Base-by-base conservation (phyloP, 2,888 invertebrate genomes). In the Maniola hyperantus region DNA sequence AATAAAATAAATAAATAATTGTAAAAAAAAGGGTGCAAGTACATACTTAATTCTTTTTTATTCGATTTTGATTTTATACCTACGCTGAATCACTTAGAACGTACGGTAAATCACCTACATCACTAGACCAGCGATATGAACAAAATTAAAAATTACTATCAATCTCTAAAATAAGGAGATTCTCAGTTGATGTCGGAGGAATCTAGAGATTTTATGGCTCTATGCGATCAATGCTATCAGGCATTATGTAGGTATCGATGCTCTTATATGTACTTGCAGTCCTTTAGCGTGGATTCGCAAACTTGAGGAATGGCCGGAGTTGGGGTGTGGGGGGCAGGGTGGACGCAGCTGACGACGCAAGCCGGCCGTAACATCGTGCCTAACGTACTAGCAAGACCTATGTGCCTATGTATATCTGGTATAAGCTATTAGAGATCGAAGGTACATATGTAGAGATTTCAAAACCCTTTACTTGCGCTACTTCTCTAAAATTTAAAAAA, bases 291-390 rank as follows among this genome's bases (percentile, higher is more conserved):
- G 78, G 81, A 78, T 81, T 77, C 71, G 74, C 68, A 74, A 77
- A 83, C 81, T 79, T 77, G 79, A 84, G 83, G 78, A 81, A 81
- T 79, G 78, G 77, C 72, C 70, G 75, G 67, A 68, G 62, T 13
- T 42, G 57, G 11, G 69, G 48, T 54, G 64, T 54, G 63, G 62
- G 65, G 69, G 73, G 51, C 62, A 70, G 66, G 71, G 67, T 64
- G 66, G 61, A 71, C 77, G 77, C 82, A 83, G 80, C 83, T 83
- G 75, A 74, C 77, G 75, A 69, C 63, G 73, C 65, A 65, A 71
- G 64, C 65, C 61, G 55, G 67, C 63, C 70, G 48, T 71, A 69
- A 70, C 72, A 65, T 69, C 55, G 69, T 64, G 69, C 69, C 64
- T 63, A 69, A 55, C 64, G 66, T 68, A 61, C 59, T 53, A 33